phyloP scores from a whole-genome alignment of 1,140 invertebrate genomes.

The Propsilocerus akamusi region DNA sequence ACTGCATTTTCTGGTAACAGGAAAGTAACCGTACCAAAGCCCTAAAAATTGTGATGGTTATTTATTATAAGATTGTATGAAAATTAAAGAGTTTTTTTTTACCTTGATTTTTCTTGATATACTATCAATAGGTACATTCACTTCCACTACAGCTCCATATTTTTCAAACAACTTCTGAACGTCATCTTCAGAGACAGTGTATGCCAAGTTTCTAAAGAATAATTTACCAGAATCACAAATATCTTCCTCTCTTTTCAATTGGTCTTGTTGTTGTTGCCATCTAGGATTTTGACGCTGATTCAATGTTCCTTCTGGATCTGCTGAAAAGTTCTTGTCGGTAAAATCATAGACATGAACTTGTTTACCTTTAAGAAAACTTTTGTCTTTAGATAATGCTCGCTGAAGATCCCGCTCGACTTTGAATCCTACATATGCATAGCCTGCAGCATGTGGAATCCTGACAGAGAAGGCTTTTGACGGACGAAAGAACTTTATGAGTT shows the following conservation, averaged over 20 bases:
- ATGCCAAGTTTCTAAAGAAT: conserved; percentile 87
- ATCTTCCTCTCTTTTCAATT: conserved; percentile 52
- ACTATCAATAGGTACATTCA: conserved; percentile 77
- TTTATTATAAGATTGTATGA: too few relatives aligned
- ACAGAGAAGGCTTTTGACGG: conserved; percentile 61
- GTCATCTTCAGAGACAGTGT: conserved; percentile 75
- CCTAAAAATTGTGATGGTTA: conserved; percentile 23
- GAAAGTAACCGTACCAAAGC: conserved; percentile 86
- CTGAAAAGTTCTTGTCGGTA: conserved; percentile 29
- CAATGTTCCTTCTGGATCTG: conserved; percentile 20
- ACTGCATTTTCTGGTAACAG: conserved; percentile 92
- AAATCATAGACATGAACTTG: conserved; percentile 43
- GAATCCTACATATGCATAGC: conserved; percentile 85
- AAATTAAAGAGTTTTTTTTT: too few relatives aligned
- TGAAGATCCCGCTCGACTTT: conserved; percentile 62
- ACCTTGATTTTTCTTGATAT: conserved; percentile 60
- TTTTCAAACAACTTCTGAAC: conserved; percentile 67
- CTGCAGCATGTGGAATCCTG: conserved; percentile 53
- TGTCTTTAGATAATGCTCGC: conserved; percentile 68
- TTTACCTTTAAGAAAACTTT: conserved; percentile 63
- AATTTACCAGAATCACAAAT: conserved; percentile 84
- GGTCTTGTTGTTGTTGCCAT: conserved; percentile 51
- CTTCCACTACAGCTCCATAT: conserved; percentile 74
- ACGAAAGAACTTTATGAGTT: conserved; percentile 50
- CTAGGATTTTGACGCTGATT: conserved; percentile 28